These are phyloP conservation scores for Onchidella celtica DNA, from an alignment of 2,888 invertebrate species.

Conservation along the genomic window DNA sequence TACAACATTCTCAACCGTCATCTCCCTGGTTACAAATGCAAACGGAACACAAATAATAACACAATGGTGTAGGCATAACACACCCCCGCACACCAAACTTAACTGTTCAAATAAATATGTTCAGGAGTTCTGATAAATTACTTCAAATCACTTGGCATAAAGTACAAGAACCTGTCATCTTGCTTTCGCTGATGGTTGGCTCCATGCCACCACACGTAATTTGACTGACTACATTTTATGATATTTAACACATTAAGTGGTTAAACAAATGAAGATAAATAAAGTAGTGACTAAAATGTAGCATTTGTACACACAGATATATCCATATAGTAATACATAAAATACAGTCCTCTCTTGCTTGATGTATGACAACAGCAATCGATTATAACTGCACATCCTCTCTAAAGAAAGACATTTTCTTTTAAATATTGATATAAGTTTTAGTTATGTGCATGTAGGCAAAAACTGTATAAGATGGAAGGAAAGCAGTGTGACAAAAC, in stretches of 20 bases:
- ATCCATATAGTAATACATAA: conserved; percentile 37
- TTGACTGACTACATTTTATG: conserved; percentile 28
- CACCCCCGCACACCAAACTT: conserved; percentile 26
- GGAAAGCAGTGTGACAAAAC: conserved; percentile 52
- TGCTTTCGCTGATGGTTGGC: background rate
- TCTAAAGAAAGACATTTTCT: conserved; percentile 42
- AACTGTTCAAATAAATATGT: conserved; percentile 16
- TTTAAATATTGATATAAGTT: conserved; percentile 50
- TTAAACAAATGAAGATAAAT: conserved; percentile 38
- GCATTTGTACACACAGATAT: conserved; percentile 45
- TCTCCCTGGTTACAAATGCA: conserved; percentile 46
- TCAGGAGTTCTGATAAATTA: background rate
- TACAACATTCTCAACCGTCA: conserved; percentile 27
- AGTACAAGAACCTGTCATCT: too few species aligned
- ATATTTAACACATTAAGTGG: conserved; percentile 30
- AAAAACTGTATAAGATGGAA: conserved; percentile 39
- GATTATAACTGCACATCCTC: conserved; percentile 41
- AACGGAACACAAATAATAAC: conserved; percentile 21
- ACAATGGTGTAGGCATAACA: conserved; percentile 18
- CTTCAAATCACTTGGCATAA: background rate
- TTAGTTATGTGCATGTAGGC: conserved; percentile 46
- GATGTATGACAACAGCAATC: conserved; percentile 42
- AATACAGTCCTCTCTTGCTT: conserved; percentile 43
- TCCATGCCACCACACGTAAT: conserved; percentile 1
- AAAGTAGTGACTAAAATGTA: conserved; percentile 43